These are phyloP conservation scores for Drosophila ercepeae DNA, from an alignment of 1,140 invertebrate species.

Conservation along the genomic window DNA sequence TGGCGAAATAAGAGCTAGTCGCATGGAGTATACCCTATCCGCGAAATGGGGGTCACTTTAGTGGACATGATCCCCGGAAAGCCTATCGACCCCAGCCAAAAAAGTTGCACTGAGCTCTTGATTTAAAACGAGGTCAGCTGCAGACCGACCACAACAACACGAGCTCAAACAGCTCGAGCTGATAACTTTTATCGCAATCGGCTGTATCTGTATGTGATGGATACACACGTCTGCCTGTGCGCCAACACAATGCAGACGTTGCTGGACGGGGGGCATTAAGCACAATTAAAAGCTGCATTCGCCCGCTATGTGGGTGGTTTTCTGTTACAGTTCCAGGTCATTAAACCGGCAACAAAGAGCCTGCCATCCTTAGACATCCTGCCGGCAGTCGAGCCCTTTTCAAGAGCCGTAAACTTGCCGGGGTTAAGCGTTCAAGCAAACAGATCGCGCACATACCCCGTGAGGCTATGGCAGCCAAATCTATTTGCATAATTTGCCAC, in stretches of 20 bases:
- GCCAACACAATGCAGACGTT: conserved; percentile 3
- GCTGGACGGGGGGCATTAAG: conserved; percentile 9
- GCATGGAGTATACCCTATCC: conserved; percentile 13
- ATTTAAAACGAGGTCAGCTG: conserved; percentile 73
- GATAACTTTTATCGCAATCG: conserved; percentile 63
- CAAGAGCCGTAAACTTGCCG: conserved; percentile 42
- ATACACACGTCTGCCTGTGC: conserved; percentile 38
- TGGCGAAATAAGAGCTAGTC: not conserved
- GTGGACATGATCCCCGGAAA: not conserved
- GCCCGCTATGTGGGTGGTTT: conserved; percentile 10
- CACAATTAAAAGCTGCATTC: conserved; percentile 49
- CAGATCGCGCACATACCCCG: conserved; percentile 20
- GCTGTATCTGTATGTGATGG: conserved; percentile 30
- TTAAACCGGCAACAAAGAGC: conserved; percentile 57
- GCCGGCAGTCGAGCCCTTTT: conserved; percentile 33
- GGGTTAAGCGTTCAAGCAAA: conserved; percentile 48
- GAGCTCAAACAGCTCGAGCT: conserved; percentile 31
- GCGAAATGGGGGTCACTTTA: not conserved
- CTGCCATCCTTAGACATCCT: conserved; percentile 18
- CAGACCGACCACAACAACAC: conserved; percentile 42
- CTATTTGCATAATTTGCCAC: conserved; percentile 64
- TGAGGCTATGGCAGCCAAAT: conserved; percentile 19
- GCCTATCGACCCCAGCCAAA: conserved; percentile 7
- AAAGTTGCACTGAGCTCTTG: conserved; percentile 27
- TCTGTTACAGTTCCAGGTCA: conserved; percentile 58